phyloP scores from a whole-genome alignment of 2,113 vertebrate species.

The Hipposideros armiger region DNA sequence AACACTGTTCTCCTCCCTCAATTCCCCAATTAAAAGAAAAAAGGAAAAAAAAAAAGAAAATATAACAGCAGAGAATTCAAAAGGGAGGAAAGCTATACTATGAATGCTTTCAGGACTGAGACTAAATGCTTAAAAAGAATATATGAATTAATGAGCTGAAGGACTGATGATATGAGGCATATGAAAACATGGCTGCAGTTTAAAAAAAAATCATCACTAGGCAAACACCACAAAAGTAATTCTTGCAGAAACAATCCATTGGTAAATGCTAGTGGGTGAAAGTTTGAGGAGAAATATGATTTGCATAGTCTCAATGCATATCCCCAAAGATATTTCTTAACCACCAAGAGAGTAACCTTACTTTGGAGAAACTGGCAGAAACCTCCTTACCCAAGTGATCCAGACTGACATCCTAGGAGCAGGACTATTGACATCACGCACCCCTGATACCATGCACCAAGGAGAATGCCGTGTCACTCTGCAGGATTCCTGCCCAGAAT shows the following conservation, averaged over 20 bases:
- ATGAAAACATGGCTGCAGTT: neutral
- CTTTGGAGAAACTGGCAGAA: neutral
- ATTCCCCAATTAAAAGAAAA: too few species aligned
- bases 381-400: neutral
- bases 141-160: neutral
- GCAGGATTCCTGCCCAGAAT: neutral
- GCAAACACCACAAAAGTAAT: rapidly evolving
- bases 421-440: neutral
- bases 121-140: neutral
- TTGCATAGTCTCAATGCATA: neutral
- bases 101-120: neutral
- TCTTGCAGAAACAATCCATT: neutral
- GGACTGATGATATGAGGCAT: too few species aligned
- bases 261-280: neutral
- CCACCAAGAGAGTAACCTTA: neutral
- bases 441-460: rapidly evolving
- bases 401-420: neutral
- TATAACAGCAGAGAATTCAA: neutral
- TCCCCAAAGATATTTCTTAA: neutral
- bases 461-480: rapidly evolving
- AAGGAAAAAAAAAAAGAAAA: neutral
- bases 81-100: rapidly evolving
- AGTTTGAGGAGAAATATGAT: neutral
- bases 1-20: too few species aligned
- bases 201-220: neutral